Conservation (phyloP, 2,888 invertebrate species). For the Napeogenes sylphis region DNA sequence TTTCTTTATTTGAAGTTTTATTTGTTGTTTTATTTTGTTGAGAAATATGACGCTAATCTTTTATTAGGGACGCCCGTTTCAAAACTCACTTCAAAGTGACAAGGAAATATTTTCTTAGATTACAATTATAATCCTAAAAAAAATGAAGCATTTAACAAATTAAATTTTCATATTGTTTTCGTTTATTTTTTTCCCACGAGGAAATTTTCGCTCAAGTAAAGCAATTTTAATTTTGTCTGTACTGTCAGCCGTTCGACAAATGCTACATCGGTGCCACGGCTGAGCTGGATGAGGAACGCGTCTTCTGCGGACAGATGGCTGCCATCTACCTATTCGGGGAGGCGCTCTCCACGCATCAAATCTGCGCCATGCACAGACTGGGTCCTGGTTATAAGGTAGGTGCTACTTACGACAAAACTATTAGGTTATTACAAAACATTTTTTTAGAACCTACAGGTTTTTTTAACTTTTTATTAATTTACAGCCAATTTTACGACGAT, state of each 20-base stretch:
- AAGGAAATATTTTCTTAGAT: too few species aligned
- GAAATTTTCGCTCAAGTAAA: too few species aligned
- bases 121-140: neutral
- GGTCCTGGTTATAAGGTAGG: conserved; percentile 99
- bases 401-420: neutral
- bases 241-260: conserved; percentile 95
- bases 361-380: conserved; percentile 98
- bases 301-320: conserved; percentile 99
- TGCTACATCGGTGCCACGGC: conserved; percentile 99
- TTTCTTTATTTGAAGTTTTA: neutral
- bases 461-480: too few species aligned
- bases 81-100: neutral
- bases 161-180: neutral
- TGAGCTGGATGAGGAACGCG: conserved; percentile 96
- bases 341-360: conserved; percentile 97
- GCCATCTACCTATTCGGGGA: conserved; percentile 99
- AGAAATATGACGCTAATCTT: conserved; percentile 16
- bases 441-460: too few species aligned
- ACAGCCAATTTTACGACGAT: too few species aligned
- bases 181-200: neutral
- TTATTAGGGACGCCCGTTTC: conserved; percentile 12
- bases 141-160: neutral
- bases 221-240: conserved; percentile 17
- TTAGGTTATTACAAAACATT: too few species aligned
- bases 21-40: conserved; percentile 4